Conservation (phyloP, 2,113 vertebrate genomes). For the Malurus melanocephalus region DNA sequence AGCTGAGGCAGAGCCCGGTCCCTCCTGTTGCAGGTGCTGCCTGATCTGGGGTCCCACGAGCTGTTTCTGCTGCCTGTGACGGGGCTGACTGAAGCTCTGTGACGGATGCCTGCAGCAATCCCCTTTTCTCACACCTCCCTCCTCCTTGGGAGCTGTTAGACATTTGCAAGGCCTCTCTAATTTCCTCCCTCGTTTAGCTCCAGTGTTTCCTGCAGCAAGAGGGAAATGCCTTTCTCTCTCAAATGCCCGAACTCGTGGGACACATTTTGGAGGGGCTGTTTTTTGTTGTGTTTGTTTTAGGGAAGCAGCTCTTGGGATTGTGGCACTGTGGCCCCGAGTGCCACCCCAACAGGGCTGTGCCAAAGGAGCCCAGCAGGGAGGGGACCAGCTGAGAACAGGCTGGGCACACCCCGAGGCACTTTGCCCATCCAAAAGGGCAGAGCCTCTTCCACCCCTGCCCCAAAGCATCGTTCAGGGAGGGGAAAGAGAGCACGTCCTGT, state of each 20-base stretch:
- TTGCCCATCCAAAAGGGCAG: not conserved
- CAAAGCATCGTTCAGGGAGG: not conserved
- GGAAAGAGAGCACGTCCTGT: not conserved
- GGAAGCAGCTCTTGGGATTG: not conserved
- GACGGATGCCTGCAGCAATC: not conserved
- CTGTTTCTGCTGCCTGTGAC: not conserved
- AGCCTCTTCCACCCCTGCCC: not conserved
- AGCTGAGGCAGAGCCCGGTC: not conserved
- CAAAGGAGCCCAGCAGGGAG: not conserved
- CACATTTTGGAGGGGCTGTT: not conserved
- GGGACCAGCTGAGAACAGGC: not conserved
- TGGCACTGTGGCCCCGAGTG: fast-evolving
- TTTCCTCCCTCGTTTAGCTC: not conserved
- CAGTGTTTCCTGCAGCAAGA: not conserved
- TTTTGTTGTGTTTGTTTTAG: not conserved
- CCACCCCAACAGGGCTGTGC: not conserved
- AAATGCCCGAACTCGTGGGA: not conserved
- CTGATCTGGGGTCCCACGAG: not conserved
- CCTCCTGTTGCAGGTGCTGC: not conserved
- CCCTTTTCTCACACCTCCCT: not conserved
- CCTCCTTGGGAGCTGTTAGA: not conserved
- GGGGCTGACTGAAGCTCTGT: not conserved
- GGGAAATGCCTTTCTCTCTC: not conserved
- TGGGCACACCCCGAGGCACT: not conserved
- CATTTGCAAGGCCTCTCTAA: not conserved